Base-by-base conservation (phyloP, 1,140 invertebrate species). In the Nasonia vitripennis region DNA sequence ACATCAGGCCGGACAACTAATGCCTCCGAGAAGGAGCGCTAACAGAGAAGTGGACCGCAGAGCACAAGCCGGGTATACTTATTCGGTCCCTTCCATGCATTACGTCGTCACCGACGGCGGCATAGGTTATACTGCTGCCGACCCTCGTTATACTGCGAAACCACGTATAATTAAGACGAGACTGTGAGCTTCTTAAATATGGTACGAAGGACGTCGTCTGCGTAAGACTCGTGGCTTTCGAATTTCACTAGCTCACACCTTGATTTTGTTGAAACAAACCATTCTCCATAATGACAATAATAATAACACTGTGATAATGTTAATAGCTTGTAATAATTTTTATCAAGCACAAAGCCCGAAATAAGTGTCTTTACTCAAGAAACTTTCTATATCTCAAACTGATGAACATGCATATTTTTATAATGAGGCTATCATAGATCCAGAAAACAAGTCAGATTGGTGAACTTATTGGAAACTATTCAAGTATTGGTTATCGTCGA, bases 51-150 rank as follows among this genome's bases (percentile, higher is more conserved):
- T 62, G 55, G 55, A 20, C 73, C 37, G 14, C 41, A 23, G 41
- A 79, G 91, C 88, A 90, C 87, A 83, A 9, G 68, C 73, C 45
- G 86, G 88, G 87, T 89, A 71, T 71, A 62, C 55, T 62, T 62
- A 88, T 90, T 91, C 89, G 89, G 89, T 87, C 88, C 80, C 87
- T 87, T 89, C 87, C 83, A 90, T 92, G 90, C 89, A 90, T 92
- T 91, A 91, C 83, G 74, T 86, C 85, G 86, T 81, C 70, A 84
- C 67, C 62, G 83, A 77, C 81, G 85, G n/a, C 4, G 2, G 11
- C 34, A 67, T 23, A n/a, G 3, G 48, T 55, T 31, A 51, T 62
- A 62, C 78, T 23, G 14, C 20, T 67, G 51, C 82, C 85, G 75
- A 90, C 89, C 87, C 88, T 90, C 88, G 91, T 91, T 91, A 91